phyloP scores from a whole-genome alignment of 2,888 invertebrate species.

The Norana najaformis region DNA sequence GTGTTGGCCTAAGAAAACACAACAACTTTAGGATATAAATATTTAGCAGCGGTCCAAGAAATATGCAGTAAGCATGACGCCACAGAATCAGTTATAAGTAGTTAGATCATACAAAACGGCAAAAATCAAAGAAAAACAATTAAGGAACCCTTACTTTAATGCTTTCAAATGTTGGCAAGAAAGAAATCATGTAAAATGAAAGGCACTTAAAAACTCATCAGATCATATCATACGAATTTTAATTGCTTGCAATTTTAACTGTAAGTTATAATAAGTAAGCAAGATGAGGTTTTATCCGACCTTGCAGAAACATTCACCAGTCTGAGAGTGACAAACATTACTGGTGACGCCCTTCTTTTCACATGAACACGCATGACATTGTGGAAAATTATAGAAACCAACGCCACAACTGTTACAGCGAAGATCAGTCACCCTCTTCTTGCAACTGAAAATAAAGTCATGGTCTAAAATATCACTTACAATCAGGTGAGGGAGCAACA shows the following conservation, averaged over 20 bases:
- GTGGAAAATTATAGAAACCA: constrained; percentile 74
- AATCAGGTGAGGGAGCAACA: not conserved
- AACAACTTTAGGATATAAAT: not conserved
- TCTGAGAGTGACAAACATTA: constrained; percentile 80
- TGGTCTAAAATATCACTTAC: not conserved
- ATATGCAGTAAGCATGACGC: not conserved
- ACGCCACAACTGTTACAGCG: constrained; percentile 82
- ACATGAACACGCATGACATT: constrained; percentile 85
- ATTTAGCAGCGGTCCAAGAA: not conserved
- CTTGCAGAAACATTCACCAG: constrained; percentile 58
- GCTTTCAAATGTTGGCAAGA: no score
- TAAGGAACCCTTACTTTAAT: no score
- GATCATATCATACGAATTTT: no score
- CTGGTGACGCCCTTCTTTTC: constrained; percentile 82
- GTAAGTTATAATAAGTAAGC: not conserved
- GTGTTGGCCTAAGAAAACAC: constrained; percentile 67
- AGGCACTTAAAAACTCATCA: no score
- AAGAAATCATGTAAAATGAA: no score
- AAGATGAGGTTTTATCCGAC: constrained; percentile 44
- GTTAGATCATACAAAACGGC: not conserved
- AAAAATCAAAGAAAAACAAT: not conserved
- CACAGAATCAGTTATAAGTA: not conserved
- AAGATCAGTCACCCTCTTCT: constrained; percentile 82
- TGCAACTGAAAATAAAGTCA: constrained; percentile 68
- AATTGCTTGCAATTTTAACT: no score